phyloP scores from a whole-genome alignment of 2,797 vertebrate genomes.

The Catostomus latipinnis region DNA sequence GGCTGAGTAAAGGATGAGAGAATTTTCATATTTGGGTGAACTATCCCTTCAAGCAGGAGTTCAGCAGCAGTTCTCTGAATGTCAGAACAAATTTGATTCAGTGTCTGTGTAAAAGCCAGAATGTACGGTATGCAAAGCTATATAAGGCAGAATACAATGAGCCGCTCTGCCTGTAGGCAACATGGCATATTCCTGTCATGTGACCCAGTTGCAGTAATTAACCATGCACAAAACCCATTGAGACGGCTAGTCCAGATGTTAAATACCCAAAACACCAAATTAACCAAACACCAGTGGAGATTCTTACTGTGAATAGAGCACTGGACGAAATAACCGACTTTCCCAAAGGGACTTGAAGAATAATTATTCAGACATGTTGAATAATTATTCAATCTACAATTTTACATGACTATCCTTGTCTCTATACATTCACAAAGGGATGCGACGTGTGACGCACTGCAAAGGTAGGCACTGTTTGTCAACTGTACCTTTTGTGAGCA shows the following conservation, averaged over 20 bases:
- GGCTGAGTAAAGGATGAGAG: no score
- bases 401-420: constrained; percentile 91
- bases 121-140: neutral
- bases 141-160: neutral
- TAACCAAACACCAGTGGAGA: constrained; percentile 30
- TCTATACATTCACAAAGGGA: constrained; percentile 97
- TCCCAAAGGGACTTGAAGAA: constrained; percentile 33
- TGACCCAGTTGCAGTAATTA: constrained; percentile 42
- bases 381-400: constrained; percentile 44
- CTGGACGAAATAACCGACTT: constrained; percentile 18
- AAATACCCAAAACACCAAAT: constrained; percentile 46
- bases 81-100: constrained; percentile 31
- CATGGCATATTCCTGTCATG: constrained; percentile 19
- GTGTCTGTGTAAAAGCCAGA: neutral
- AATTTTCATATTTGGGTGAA: no score
- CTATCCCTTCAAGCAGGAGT: neutral
- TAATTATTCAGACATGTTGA: constrained; percentile 44
- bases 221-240: constrained; percentile 25
- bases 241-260: constrained; percentile 38
- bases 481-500: constrained; percentile 42
- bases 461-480: constrained; percentile 90
- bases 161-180: neutral
- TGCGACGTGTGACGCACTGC: constrained; percentile 97
- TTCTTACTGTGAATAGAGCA: constrained; percentile 43
- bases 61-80: constrained; percentile 6